Evolutionary conservation across 2,888 invertebrate genomes (phyloP).

Genomic region (Andrena hattorfiana): DNA sequence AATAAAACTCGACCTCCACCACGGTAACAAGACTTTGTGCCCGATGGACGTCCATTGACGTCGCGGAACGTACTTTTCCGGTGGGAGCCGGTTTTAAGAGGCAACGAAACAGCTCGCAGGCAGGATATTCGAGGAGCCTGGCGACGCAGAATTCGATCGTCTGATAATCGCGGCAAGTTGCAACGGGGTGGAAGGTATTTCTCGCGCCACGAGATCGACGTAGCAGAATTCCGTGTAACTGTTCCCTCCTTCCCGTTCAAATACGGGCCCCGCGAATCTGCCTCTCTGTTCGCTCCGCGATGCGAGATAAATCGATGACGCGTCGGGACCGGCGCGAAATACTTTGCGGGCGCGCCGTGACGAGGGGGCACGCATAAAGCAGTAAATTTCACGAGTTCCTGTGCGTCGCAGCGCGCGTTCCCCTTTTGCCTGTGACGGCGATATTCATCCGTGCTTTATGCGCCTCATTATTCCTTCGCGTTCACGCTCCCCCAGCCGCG

Average conservation of each 20-base stretch:
- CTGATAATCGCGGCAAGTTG: background rate
- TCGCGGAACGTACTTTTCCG: background rate
- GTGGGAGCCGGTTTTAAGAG: background rate
- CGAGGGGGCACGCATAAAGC: background rate
- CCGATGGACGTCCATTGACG: background rate
- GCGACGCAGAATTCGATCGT: background rate
- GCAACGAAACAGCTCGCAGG: background rate
- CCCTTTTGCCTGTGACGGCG: conserved; percentile 11
- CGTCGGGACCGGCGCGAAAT: conserved; percentile 3
- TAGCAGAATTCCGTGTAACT: background rate
- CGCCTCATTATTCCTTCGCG: conserved; percentile 41
- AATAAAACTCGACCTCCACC: background rate
- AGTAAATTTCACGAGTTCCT: conserved; percentile 1
- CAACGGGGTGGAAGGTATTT: background rate
- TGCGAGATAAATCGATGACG: conserved; percentile 7
- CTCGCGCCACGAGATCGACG: background rate
- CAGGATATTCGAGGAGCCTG: background rate
- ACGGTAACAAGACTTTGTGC: background rate
- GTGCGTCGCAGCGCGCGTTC: conserved; percentile 3
- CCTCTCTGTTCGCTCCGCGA: background rate
- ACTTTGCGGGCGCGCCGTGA: background rate
- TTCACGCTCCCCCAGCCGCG: conserved; percentile 5
- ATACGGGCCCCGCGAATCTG: background rate
- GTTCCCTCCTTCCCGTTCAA: conserved; percentile 3
- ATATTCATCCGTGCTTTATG: conserved; percentile 20